phyloP scores from a whole-genome alignment of 1,140 invertebrate species.

The Drosophila sechellia region DNA sequence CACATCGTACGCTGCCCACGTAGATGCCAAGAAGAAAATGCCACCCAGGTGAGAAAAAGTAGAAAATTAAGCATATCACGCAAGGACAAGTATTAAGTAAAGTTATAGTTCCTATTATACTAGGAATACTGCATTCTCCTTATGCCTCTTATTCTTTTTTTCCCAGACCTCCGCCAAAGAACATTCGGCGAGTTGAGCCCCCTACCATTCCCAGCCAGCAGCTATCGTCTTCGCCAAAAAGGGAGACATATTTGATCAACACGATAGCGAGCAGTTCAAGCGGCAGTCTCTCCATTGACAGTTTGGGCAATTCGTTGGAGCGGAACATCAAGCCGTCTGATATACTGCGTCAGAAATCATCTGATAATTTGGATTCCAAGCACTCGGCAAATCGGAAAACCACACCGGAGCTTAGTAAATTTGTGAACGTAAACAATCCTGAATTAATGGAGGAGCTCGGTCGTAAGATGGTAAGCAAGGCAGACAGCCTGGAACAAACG shows the following conservation, averaged over 20 bases:
- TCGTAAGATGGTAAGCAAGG: slow-evolving; percentile 77
- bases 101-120: no score
- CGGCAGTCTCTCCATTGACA: slow-evolving; percentile 63
- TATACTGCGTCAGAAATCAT: slow-evolving; percentile 80
- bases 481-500: slow-evolving; percentile 75
- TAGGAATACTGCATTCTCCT: not conserved
- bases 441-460: slow-evolving; percentile 82
- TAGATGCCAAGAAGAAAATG: slow-evolving; percentile 86
- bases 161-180: slow-evolving; percentile 87
- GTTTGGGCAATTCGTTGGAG: slow-evolving; percentile 80
- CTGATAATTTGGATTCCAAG: slow-evolving; percentile 78
- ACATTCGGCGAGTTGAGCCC: slow-evolving; percentile 86
- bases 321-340: slow-evolving; percentile 84
- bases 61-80: not conserved
- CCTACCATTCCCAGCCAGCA: slow-evolving; percentile 85
- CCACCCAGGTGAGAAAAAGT: slow-evolving; percentile 86
- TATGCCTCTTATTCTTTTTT: not conserved
- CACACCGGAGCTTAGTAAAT: slow-evolving; percentile 78
- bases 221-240: slow-evolving; percentile 79
- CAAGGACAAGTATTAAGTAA: no score
- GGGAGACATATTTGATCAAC: slow-evolving; percentile 72
- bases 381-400: slow-evolving; percentile 73
- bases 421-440: slow-evolving; percentile 72
- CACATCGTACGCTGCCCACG: slow-evolving; percentile 84
- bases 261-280: slow-evolving; percentile 69